A percentile compares a stretch with the other conserved stretches of the same genome.
phyloP scores from a whole-genome alignment of 2,797 vertebrate genomes.

The Lacerta viridis region DNA sequence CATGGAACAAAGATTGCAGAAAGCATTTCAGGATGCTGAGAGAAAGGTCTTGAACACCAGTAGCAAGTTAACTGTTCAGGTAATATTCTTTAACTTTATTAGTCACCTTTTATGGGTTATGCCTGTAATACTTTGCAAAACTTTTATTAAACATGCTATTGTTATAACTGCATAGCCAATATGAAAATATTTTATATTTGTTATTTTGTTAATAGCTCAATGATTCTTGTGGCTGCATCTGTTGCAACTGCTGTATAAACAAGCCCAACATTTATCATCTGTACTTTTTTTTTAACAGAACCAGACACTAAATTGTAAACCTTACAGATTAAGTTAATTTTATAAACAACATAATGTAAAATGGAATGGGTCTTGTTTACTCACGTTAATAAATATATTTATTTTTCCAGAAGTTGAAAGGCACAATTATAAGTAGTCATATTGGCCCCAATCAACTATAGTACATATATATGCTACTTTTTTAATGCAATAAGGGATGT shows the following conservation, averaged over 20 bases:
- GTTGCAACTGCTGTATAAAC: neutral
- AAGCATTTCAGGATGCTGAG: slow-evolving; percentile 93
- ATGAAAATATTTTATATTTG: neutral
- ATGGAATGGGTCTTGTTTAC: neutral
- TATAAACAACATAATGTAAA: neutral
- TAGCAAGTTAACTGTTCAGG: slow-evolving; percentile 92
- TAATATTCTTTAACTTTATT: slow-evolving; percentile 59
- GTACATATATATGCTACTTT: neutral
- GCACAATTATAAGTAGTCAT: neutral
- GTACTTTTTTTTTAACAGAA: neutral
- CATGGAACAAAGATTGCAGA: slow-evolving; percentile 94
- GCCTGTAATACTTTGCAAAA: slow-evolving; percentile 4
- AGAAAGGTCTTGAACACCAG: slow-evolving; percentile 87
- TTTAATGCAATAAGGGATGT: neutral
- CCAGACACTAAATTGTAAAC: neutral
- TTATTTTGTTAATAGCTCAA: neutral
- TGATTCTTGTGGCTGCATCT: neutral
- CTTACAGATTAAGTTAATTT: neutral
- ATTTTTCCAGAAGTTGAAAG: neutral
- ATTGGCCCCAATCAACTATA: neutral
- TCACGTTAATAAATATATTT: neutral
- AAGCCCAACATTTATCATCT: neutral
- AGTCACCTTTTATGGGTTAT: neutral
- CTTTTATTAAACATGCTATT: neutral
- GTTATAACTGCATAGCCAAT: neutral